These are phyloP conservation scores for Watsonalla cultraria DNA, from an alignment of 2,888 invertebrate genomes.

Conservation along the genomic window DNA sequence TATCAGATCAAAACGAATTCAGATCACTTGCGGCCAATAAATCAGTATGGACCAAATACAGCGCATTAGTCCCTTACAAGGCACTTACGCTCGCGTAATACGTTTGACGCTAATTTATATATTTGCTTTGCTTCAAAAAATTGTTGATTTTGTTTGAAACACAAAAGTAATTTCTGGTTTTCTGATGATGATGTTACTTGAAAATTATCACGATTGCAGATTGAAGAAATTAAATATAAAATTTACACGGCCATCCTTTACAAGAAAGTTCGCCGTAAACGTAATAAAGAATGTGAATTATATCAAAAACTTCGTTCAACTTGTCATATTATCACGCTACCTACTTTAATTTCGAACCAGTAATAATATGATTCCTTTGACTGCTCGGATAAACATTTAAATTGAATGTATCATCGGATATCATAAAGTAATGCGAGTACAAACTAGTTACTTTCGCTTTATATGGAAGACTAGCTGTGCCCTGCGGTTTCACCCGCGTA, in stretches of 20 bases:
- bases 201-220: not conserved
- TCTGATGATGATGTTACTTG: not conserved
- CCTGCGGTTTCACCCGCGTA: too few species aligned
- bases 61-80: constrained; percentile 40
- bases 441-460: too few species aligned
- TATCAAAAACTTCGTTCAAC: not conserved
- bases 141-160: too few species aligned
- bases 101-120: constrained; percentile 1
- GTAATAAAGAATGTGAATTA: not conserved
- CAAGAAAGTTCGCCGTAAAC: not conserved
- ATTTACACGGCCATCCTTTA: not conserved
- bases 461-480: too few species aligned
- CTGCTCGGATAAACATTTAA: not conserved
- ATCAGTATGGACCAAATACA: constrained; percentile 59
- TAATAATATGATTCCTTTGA: not conserved
- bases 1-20: constrained; percentile 64
- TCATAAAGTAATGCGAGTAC: not conserved
- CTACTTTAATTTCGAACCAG: not conserved
- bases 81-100: constrained; percentile 38
- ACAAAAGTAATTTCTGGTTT: too few species aligned
- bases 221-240: not conserved
- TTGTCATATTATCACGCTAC: not conserved
- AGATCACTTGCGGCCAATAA: constrained; percentile 64
- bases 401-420: not conserved
- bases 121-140: too few species aligned